phyloP scores from a whole-genome alignment of 2,888 invertebrate genomes.

The Schrankia costaestrigalis region DNA sequence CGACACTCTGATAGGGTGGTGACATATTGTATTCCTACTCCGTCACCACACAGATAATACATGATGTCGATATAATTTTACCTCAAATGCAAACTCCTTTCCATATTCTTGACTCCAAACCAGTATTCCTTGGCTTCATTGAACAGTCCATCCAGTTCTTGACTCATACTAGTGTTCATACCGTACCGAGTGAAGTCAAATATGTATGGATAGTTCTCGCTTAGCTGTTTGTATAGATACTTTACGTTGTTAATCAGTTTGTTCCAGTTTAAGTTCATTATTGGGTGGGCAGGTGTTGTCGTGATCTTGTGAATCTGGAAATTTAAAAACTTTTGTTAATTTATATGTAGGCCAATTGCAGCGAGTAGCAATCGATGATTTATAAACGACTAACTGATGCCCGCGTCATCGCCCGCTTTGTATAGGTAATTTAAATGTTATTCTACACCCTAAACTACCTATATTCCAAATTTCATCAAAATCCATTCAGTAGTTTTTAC shows the following conservation, averaged over 20 bases:
- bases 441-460: no score
- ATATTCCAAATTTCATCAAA: no score
- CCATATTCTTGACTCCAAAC: slow-evolving; percentile 50
- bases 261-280: slow-evolving; percentile 56
- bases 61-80: slow-evolving; percentile 18
- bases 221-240: slow-evolving; percentile 49
- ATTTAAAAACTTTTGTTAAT: no score
- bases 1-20: no score
- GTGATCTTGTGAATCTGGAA: slow-evolving; percentile 34
- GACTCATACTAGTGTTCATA: slow-evolving; percentile 43
- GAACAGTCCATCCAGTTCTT: slow-evolving; percentile 30
- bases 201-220: slow-evolving; percentile 59
- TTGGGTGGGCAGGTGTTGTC: slow-evolving; percentile 20
- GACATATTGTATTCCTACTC: no score
- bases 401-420: no score
- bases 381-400: no score
- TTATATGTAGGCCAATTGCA: no score
- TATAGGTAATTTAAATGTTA: no score
- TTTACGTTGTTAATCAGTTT: slow-evolving; percentile 55
- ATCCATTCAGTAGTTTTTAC: no score
- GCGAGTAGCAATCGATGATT: no score
- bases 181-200: slow-evolving; percentile 57
- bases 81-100: slow-evolving; percentile 57
- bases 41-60: no score
- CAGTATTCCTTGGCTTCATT: slow-evolving; percentile 50